Conservation (phyloP, 2,113 vertebrate genomes). For the Steatornis caripensis region DNA sequence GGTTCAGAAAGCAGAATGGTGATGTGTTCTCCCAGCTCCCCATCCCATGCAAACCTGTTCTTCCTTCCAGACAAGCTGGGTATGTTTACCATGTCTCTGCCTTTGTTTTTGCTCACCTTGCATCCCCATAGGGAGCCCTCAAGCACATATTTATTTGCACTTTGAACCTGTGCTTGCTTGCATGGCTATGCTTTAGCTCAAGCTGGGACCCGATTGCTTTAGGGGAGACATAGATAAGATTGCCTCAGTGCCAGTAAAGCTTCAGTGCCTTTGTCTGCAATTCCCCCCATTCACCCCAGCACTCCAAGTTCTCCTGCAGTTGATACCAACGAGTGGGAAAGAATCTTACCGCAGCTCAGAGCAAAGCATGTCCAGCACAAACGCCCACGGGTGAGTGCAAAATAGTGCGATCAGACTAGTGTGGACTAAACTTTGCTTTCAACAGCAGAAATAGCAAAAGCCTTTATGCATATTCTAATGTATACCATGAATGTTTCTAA, state of each 20-base stretch:
- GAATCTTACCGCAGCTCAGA: background rate
- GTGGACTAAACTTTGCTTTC: background rate
- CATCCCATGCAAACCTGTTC: conserved; percentile 38
- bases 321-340: background rate
- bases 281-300: background rate
- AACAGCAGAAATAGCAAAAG: background rate
- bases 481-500: background rate
- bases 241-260: background rate
- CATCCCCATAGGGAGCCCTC: conserved; percentile 53
- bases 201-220: conserved; percentile 24
- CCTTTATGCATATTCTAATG: background rate
- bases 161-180: conserved; percentile 52
- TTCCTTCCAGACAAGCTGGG: conserved; percentile 47
- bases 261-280: background rate
- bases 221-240: background rate
- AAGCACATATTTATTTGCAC: conserved; percentile 52
- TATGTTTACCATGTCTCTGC: conserved; percentile 48
- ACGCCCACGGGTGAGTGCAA: fast-evolving
- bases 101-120: conserved; percentile 48
- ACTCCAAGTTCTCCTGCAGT: background rate
- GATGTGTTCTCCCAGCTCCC: background rate
- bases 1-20: background rate
- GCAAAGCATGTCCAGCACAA: background rate
- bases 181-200: background rate
- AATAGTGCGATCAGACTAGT: background rate